These are phyloP conservation scores for Chaetodon trifascialis DNA, from an alignment of 2,113 vertebrate species.

Conservation along the genomic window DNA sequence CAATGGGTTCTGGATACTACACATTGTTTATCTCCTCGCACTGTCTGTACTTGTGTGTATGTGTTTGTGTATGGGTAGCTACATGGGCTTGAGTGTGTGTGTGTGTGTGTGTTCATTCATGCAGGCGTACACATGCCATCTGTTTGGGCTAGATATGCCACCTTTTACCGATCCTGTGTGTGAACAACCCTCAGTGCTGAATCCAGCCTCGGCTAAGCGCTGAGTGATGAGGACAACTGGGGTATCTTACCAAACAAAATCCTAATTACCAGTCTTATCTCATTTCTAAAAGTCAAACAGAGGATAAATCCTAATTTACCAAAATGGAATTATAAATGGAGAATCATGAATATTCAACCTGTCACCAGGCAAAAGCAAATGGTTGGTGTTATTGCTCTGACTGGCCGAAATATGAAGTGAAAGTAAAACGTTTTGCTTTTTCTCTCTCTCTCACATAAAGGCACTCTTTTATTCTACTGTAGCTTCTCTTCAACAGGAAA, in stretches of 20 bases:
- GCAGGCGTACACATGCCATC: constrained; percentile 69
- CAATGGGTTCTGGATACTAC: constrained; percentile 48
- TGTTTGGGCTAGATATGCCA: constrained; percentile 77
- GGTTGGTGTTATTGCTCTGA: not conserved
- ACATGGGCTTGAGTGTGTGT: constrained; percentile 23
- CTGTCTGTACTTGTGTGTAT: constrained; percentile 35
- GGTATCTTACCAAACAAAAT: constrained; percentile 51
- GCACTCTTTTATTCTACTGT: not conserved
- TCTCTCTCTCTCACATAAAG: constrained; percentile 2
- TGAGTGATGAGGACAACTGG: constrained; percentile 38
- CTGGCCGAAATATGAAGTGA: not conserved
- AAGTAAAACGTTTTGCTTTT: not conserved
- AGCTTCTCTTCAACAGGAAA: not conserved
- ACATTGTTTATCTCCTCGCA: constrained; percentile 44
- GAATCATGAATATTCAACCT: constrained; percentile 23
- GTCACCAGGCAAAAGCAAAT: not conserved
- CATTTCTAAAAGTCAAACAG: constrained; percentile 51
- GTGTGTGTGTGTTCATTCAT: constrained; percentile 66
- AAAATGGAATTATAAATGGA: constrained; percentile 18
- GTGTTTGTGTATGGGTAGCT: constrained; percentile 15
- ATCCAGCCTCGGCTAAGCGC: constrained; percentile 40
- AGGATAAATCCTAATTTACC: constrained; percentile 42
- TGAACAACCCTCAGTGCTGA: constrained; percentile 37
- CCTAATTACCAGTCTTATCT: constrained; percentile 61
- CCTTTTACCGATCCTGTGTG: constrained; percentile 55